Evolutionary conservation across 2,888 invertebrate genomes (phyloP), one percentile per base, ranked within the genome.

Genomic region (Apomyelois bistriatella): DNA sequence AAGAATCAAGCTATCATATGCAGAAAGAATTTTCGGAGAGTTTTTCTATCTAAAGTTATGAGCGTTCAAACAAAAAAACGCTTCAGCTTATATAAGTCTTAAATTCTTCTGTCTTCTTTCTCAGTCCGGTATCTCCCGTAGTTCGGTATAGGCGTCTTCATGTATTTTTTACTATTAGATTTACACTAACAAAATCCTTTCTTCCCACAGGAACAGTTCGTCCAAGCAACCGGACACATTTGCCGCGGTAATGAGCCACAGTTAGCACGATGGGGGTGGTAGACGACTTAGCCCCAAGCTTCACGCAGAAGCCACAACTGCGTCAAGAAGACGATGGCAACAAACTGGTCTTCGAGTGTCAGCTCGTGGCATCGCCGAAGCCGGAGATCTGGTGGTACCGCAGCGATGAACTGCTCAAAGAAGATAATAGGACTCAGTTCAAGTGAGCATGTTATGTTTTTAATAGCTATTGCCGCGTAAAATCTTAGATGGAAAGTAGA

Each of bases 251-350:
- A 89, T 89, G 89, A 73, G 76, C 77, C 68, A 71, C 74, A 82
- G 76, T 65, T 89, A 88, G 81, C 74, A 68, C 64, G 46, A 96
- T 96, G 95, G 95, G 95, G 93, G 94, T 95, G 91, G 93, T 95
- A 82, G 98, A 98, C 90, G 97, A 98, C 91, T 96, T 97, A 92
- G 98, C 98, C 91, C 98, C 98, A 88, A 98, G 98, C 93, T 98
- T 99, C 93, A 97, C 97, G 69, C 97, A 98, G 92, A 98, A 98
- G 94, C 98, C 98, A 65, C 97, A 97, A 88, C 94, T 99, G 73
- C 93, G 98, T 68, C 98, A 99, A 87, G 98, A 98, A 84, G 98
- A 98, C 84, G 98, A 98, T 82, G 98, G 98, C 73, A 98, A 98
- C 91, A 95, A 96, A 78, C 93, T 98, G 79, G 94, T 98, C 73